Evolutionary conservation across 2,113 vertebrate species (phyloP), one percentile per base, ranked within the genome.

Genomic region (Lophura nycthemera): DNA sequence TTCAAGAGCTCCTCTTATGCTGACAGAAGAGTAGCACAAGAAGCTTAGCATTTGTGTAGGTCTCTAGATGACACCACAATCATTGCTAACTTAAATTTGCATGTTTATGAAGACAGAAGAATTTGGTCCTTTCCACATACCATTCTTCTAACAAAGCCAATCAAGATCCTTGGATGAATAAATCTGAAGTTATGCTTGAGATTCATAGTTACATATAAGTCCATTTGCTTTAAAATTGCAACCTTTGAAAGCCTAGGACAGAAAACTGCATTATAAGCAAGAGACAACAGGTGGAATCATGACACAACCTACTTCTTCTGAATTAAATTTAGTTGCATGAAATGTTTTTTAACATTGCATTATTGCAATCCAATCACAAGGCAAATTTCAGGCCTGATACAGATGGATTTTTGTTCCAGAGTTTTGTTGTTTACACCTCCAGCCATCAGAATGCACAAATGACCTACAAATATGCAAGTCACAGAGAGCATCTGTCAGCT

Each of bases 401-500:
- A 25, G 57, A 21, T 32, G 22, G 52, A 24, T 36, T 24, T 45
- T 67, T 81, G 5, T 60, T 90, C 38, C n/a, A 27, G 45, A 48
- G 50, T 89, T 88, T 89, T 91, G 24, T 57, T 45, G 11, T 85
- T 87, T 70, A 18, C 11, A 85, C 25, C 78, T 91, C 63, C 63
- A 85, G 45, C n/a, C 59, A 59, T 52, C 40, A 71, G 54, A 69
- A 50, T 2, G 22, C 63, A 79, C 36, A 82, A 86, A 93, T 32
- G 86, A 90, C 83, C 83, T 73, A 45, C 66, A 93, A 81, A 85
- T 79, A 89, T 42, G 60, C 54, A 70, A 93, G 87, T 91, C 89
- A 93, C 57, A 94, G 75, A 83, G n/a, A 96, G 87, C 86, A 93
- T 87, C 89, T 94, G 95, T 71, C 81, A 88, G 56, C 78, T 77